Evolutionary conservation across 2,113 vertebrate genomes (phyloP), one percentile per base, ranked within the genome.

Genomic region (Brevimyrus niger): DNA sequence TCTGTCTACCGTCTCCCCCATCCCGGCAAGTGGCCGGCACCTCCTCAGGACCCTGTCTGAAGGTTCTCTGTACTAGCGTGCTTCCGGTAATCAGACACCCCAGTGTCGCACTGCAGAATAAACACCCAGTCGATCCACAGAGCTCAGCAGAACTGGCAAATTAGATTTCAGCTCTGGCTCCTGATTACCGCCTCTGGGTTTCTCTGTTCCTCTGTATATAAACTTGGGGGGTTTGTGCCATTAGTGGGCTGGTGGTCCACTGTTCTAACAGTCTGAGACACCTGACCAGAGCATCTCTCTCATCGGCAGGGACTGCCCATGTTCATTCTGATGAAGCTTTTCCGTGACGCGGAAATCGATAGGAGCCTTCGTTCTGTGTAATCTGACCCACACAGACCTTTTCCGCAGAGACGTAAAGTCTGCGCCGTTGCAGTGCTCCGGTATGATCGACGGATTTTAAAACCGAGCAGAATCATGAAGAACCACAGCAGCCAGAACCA

Each of bases 81-180:
- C 86, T n/a, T 50, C 91, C 46, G 69, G 69, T 90, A 89, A 51
- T 55, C 44, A 69, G 91, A 55, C 53, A 0, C 17, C 21, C 21
- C 46, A 86, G 86, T 51, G 87, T n/a, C 35, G 23, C 88, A 84
- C 69, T 91, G 76, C 85, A 51, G 38, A 51, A 65, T 50, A 89
- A 88, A 73, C 48, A 84, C 91, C 91, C 87, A 73, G 51, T 89
- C 0, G 21, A 9, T 88, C 90, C 88, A 92, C 84, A 89, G 89
- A 92, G 92, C 90, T 93, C 92, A 91, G 86, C 2, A 65, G 44
- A 58, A 89, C 89, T 93, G 83, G 46, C 88, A 44, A 92, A 91
- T 92, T 8, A 86, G 88, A 48, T 91, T 89, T 91, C 90, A 89
- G 84, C 88, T 88, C 88, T 10, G 17, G 35, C 35, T 7, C 48